Conservation (phyloP, 2,797 vertebrate genomes). For the Buphagus erythrorhynchus region DNA sequence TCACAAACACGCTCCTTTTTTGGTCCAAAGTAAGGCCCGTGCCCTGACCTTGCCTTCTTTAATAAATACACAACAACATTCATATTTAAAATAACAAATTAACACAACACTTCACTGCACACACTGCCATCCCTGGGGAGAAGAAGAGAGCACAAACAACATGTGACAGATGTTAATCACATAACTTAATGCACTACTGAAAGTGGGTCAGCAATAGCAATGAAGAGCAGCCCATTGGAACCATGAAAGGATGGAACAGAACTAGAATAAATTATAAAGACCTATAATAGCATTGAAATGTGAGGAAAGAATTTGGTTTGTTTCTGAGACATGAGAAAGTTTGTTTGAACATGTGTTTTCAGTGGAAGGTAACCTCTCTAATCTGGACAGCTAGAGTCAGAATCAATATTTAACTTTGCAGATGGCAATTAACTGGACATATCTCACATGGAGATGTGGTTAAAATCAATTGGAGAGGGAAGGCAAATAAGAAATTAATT, state of each 20-base stretch:
- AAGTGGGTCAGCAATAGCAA: not conserved
- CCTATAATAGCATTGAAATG: not conserved
- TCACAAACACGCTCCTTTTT: not conserved
- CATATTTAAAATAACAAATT: constrained; percentile 22
- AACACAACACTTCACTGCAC: not conserved
- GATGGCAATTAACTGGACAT: not conserved
- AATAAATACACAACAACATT: not conserved
- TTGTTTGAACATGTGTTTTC: not conserved
- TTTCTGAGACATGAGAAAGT: not conserved
- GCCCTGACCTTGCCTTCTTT: not conserved
- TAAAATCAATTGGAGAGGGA: not conserved
- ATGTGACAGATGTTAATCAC: constrained; percentile 45
- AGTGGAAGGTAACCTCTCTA: not conserved
- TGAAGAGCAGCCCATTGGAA: not conserved
- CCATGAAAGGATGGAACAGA: not conserved
- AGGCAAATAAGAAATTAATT: not conserved
- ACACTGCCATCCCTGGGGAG: constrained; percentile 14
- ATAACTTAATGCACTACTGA: constrained; percentile 21
- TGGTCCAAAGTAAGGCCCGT: not conserved
- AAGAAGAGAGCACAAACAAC: constrained; percentile 6
- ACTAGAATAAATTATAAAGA: not conserved
- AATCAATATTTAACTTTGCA: not conserved
- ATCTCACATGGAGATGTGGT: not conserved
- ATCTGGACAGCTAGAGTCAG: not conserved
- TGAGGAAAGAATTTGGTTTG: not conserved